Percentiles rank a stretch among this genome's conserved stretches.
phyloP scores from a whole-genome alignment of 1,140 invertebrate species.

The Drosophila nasuta region DNA sequence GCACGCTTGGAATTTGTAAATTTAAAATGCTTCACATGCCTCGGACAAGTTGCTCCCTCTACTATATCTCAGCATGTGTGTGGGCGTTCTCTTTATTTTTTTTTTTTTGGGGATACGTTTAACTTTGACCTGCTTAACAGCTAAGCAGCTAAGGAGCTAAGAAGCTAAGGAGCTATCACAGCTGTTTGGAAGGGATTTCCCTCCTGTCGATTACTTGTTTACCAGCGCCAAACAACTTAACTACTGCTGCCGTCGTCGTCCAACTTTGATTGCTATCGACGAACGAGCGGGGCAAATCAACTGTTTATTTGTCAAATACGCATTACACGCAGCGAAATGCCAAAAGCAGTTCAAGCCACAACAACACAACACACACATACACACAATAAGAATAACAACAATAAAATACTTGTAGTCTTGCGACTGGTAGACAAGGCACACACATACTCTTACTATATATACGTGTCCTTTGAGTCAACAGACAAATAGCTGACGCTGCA shows the following conservation, averaged over 20 bases:
- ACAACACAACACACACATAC: constrained; percentile 1
- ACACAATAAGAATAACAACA: constrained; percentile 60
- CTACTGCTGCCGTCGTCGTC: constrained; percentile 58
- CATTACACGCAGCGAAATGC: constrained; percentile 71
- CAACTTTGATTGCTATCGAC: constrained; percentile 74
- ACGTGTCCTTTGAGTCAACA: constrained; percentile 77
- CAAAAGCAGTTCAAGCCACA: constrained; percentile 34
- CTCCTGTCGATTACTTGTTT: constrained; percentile 77
- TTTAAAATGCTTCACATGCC: constrained; percentile 78
- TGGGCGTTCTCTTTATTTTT: constrained; percentile 3
- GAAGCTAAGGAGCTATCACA: constrained; percentile 31
- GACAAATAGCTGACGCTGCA: constrained; percentile 74
- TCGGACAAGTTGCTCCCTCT: not conserved
- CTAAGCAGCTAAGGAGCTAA: constrained; percentile 50
- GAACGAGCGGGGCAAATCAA: constrained; percentile 67
- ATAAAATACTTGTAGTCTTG: constrained; percentile 4
- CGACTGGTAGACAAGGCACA: constrained; percentile 35
- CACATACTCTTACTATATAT: constrained; percentile 22
- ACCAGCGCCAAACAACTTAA: constrained; percentile 80
- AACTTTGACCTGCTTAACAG: constrained; percentile 76
- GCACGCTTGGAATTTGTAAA: constrained; percentile 79
- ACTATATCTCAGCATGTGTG: not conserved
- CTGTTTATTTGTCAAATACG: constrained; percentile 83
- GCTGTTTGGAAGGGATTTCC: constrained; percentile 13
- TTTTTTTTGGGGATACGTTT: constrained; percentile 16